These are phyloP conservation scores for Hirtodrosophila trivittata DNA, from an alignment of 2,888 invertebrate species.

Conservation along the genomic window DNA sequence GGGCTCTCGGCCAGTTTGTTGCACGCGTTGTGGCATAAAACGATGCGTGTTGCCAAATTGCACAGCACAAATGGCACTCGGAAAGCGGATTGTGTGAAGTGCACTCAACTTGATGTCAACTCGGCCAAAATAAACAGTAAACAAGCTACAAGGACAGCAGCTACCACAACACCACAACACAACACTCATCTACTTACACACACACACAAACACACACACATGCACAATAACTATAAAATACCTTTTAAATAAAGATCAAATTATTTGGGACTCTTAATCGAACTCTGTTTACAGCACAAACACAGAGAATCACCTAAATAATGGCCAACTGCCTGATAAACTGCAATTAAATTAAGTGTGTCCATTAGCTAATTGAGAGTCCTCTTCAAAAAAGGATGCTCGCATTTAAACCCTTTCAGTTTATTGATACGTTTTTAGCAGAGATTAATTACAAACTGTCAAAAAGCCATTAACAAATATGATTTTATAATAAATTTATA, in stretches of 20 bases:
- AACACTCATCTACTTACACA: neutral
- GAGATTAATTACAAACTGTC: too few relatives aligned
- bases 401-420: neutral
- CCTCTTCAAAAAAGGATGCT: neutral
- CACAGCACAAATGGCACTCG: constrained; percentile 25
- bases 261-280: constrained; percentile 21
- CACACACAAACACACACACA: neutral
- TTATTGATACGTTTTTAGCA: neutral
- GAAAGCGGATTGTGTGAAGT: constrained; percentile 31
- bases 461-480: too few relatives aligned
- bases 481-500: too few relatives aligned
- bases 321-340: constrained; percentile 3
- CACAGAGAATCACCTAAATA: constrained; percentile 8
- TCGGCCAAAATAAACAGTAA: constrained; percentile 29
- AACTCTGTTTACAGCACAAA: constrained; percentile 5
- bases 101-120: constrained; percentile 31
- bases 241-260: constrained; percentile 12
- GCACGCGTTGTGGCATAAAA: constrained; percentile 28
- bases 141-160: constrained; percentile 29
- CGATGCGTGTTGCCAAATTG: constrained; percentile 22
- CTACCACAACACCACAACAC: constrained; percentile 8
- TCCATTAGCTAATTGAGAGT: constrained; percentile 26
- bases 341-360: constrained; percentile 7
- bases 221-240: constrained; percentile 6
- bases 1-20: constrained; percentile 10